Evolutionary conservation across 2,888 invertebrate genomes (phyloP), one percentile per base, ranked within the genome.

Genomic region (Drosophila flavopinicola): DNA sequence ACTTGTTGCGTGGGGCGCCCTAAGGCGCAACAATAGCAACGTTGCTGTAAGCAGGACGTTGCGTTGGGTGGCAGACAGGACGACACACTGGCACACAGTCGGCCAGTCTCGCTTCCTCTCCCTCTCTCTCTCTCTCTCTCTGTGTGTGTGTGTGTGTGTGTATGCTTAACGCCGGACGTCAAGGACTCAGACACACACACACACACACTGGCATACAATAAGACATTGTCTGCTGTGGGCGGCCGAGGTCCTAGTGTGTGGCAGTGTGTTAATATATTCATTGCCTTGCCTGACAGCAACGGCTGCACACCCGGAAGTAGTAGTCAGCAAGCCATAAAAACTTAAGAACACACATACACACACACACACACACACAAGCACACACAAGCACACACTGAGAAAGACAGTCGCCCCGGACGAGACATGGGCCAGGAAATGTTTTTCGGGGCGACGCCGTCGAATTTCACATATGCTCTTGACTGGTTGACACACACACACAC

Each of bases 191-290:
- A 58, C 54, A 52, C 52, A 49, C 52, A 41, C 38, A 37, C 51
- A 53, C 38, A 49, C 42, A 30, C 54, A 54, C 44, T 41, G 47
- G 51, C 35, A 39, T 38, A 61, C 54, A 75, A 54, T 45, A 84
- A 76, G 85, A 79, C 73, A 69, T 69, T 78, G 75, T 71, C 68
- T 58, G 59, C 49, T 27, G 24, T 61, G 47, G 66, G 56, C 49
- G 60, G 49, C 63, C n/a, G n/a, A 52, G 42, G 70, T 52, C 17
- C 6, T 35, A 58, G 56, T 67, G 69, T 79, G 64, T 71, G 65
- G 67, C 66, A 74, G 68, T 86, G 77, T 82, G 84, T 74, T 88
- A 89, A 89, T 89, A 75, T 89, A 88, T 87, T 88, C 88, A 89
- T 85, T 87, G 88, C 73, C 66, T 64, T 63, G 71, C 59, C 58